Evolutionary conservation across 2,888 invertebrate genomes (phyloP).

Genomic region (Coelopa pilipes): DNA sequence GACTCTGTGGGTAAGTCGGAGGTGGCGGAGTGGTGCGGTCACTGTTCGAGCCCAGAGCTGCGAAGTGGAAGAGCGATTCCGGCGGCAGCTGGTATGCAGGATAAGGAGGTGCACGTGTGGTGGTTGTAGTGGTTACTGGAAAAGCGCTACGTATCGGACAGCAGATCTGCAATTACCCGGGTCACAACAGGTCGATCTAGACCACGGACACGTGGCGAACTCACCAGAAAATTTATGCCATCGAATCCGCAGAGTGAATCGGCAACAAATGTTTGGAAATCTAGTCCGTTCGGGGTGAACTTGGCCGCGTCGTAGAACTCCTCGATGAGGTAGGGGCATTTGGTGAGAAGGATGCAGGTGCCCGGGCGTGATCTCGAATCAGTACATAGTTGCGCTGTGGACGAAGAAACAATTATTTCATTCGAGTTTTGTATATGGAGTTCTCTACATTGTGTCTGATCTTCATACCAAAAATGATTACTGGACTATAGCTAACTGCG

Average conservation of each 20-base stretch:
- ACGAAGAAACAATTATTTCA: no score
- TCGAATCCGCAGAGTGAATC: slow-evolving; percentile 78
- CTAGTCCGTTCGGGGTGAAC: slow-evolving; percentile 54
- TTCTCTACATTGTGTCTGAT: no score
- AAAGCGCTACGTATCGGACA: slow-evolving; percentile 43
- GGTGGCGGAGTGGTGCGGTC: not conserved
- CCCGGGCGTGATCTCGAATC: slow-evolving; percentile 69
- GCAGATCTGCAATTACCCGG: slow-evolving; percentile 49
- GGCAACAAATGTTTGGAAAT: slow-evolving; percentile 69
- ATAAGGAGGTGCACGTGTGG: not conserved
- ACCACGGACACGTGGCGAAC: not conserved
- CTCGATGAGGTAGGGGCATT: slow-evolving; percentile 69
- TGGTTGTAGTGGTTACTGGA: not conserved
- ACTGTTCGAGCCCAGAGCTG: slow-evolving; percentile 35
- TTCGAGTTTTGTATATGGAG: no score
- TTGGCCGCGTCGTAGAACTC: slow-evolving; percentile 53
- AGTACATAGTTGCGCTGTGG: slow-evolving; percentile 65
- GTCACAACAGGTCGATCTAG: not conserved
- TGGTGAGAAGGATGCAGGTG: slow-evolving; percentile 69
- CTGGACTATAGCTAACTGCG: no score
- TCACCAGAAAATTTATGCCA: slow-evolving; percentile 74
- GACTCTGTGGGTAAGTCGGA: not conserved
- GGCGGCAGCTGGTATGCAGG: not conserved
- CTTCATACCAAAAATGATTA: no score
- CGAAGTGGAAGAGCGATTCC: slow-evolving; percentile 38